Conservation (phyloP, 1,140 invertebrate genomes). For the Palaemon carinicauda region DNA sequence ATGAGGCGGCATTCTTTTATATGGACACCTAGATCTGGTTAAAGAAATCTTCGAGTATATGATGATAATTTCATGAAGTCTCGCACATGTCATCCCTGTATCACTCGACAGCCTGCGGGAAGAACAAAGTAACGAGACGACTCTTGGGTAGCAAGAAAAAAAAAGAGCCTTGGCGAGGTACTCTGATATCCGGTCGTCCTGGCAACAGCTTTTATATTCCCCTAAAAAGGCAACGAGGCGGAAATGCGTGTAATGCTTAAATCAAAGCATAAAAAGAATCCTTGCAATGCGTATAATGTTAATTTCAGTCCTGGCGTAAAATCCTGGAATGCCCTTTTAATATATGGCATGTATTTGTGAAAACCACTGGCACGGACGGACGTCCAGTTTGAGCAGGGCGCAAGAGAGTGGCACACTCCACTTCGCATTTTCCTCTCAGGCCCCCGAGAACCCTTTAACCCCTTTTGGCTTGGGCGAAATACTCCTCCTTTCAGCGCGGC, state of each 20-base stretch:
- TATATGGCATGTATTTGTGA: conserved; percentile 8
- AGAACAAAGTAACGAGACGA: too few species aligned
- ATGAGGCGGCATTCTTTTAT: too few species aligned
- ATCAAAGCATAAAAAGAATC: background rate
- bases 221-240: background rate
- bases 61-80: too few species aligned
- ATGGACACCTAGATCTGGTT: too few species aligned
- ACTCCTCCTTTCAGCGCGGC: background rate
- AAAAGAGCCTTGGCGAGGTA: too few species aligned
- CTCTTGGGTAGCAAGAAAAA: too few species aligned
- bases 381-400: background rate
- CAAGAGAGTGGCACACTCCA: background rate
- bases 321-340: conserved; percentile 12
- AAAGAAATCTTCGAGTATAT: too few species aligned
- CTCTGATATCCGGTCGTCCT: too few species aligned
- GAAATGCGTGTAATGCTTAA: background rate
- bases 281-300: background rate
- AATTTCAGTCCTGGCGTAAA: background rate
- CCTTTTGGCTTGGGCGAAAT: background rate
- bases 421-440: background rate
- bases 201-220: too few species aligned
- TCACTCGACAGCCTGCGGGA: too few species aligned
- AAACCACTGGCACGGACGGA: background rate
- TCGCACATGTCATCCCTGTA: too few species aligned
- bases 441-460: background rate